Evolutionary conservation across 1,140 invertebrate genomes (phyloP), one percentile per base, ranked within the genome.

Genomic region (Drosophila ficusphila): DNA sequence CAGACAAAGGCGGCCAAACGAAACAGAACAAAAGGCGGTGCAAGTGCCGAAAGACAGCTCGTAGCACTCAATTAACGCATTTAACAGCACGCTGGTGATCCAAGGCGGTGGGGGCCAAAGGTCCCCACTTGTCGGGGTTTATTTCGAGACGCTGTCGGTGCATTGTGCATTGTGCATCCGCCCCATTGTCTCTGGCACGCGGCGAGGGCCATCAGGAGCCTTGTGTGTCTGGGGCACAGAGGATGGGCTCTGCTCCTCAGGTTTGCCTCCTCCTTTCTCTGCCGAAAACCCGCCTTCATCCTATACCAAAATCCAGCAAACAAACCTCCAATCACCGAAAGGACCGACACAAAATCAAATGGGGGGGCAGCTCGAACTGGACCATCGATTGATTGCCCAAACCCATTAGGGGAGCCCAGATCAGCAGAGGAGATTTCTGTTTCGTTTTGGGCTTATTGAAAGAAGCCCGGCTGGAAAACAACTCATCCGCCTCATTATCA

Each of bases 11-110:
- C 29, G 29, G 58, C n/a, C 25, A 71, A 38, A 27, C 19, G 19
- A 47, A 52, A 38, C 31, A 68, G 33, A 53, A 42, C 38, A 73
- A 52, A 27, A 64, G 23, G 19, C 47, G 36, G 9, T 36, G 48
- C 31, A 54, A 57, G 53, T 57, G 25, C 34, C 44, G 21, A 48
- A 75, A 70, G 79, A 82, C 72, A 79, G 70, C 77, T 86, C 81
- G 49, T 68, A 56, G 67, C 81, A 81, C 81, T 86, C 82, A 86
- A 86, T 86, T 86, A 86, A 86, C 82, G 82, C 81, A 86, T 86
- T 86, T 86, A 86, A 86, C 70, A 79, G 53, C 64, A 81, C 61
- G 81, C 69, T 76, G 71, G 23, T 14, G 16, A 25, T 25, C 19
- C 41, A 25, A 18, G 2, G 61, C 36, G 33, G 16, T 31, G 16